phyloP scores from a whole-genome alignment of 1,140 invertebrate genomes.

The Ceratosolen fusciceps region DNA sequence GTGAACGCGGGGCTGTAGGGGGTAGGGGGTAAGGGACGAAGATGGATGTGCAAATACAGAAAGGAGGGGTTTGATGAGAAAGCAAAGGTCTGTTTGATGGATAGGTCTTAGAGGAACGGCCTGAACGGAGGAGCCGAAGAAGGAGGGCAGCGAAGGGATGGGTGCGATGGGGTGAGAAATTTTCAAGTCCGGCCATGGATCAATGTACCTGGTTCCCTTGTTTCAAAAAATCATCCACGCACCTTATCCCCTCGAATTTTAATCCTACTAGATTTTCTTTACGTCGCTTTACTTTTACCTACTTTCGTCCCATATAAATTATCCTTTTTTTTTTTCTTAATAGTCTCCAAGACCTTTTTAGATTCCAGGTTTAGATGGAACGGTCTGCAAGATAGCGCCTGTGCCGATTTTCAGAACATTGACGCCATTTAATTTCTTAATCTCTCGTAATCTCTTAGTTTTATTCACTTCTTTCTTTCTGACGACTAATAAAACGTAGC shows the following conservation, averaged over 20 bases:
- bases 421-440: too few species aligned
- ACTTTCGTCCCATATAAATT: neutral
- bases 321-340: neutral
- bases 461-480: neutral
- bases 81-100: neutral
- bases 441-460: too few species aligned
- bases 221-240: neutral
- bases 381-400: too few species aligned
- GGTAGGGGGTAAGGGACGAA: neutral
- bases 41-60: neutral
- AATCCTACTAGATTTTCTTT: too few species aligned
- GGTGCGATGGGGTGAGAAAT: neutral
- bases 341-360: too few species aligned
- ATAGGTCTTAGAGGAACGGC: neutral
- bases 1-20: too few species aligned
- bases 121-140: neutral
- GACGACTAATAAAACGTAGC: neutral
- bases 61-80: slow-evolving; percentile 1
- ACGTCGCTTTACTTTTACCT: neutral
- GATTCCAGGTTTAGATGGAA: too few species aligned
- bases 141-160: neutral
- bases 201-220: neutral
- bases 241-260: neutral
- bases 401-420: too few species aligned
- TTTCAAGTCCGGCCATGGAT: neutral